These are phyloP conservation scores for Taurulus bubalis DNA, from an alignment of 2,113 vertebrate species.

Conservation along the genomic window DNA sequence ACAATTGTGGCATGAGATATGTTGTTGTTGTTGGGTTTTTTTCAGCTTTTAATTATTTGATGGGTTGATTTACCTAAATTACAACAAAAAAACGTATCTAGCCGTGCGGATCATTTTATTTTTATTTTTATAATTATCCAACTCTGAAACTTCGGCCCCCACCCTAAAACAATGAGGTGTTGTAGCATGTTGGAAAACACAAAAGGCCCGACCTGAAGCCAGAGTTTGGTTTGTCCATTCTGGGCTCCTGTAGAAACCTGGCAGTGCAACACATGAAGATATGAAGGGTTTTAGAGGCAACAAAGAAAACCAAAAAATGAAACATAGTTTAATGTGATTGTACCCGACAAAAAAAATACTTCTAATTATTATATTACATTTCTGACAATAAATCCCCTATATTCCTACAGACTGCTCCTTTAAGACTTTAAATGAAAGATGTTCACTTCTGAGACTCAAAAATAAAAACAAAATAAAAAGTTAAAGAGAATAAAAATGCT, in stretches of 20 bases:
- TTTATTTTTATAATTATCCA: background rate
- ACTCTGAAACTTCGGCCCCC: background rate
- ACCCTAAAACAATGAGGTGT: background rate
- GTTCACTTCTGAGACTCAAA: background rate
- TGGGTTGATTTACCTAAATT: slow-evolving; percentile 4
- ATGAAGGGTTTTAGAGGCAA: background rate
- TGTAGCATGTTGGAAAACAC: background rate
- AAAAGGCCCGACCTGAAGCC: background rate
- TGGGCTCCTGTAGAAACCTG: background rate
- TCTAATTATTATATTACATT: background rate
- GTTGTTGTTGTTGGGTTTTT: background rate
- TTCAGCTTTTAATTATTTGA: slow-evolving; percentile 6
- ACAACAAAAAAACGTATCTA: background rate
- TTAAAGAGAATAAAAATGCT: background rate
- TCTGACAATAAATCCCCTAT: background rate
- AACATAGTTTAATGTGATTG: background rate
- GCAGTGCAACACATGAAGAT: background rate
- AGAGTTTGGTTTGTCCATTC: background rate
- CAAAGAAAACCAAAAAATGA: background rate
- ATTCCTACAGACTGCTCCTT: background rate
- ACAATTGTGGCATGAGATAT: background rate
- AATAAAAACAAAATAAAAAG: background rate
- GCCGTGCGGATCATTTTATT: background rate
- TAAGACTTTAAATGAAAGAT: background rate
- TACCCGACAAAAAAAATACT: background rate